Base-by-base conservation (phyloP, 2,888 invertebrate species). In the Scelioninae gen. 2 region DNA sequence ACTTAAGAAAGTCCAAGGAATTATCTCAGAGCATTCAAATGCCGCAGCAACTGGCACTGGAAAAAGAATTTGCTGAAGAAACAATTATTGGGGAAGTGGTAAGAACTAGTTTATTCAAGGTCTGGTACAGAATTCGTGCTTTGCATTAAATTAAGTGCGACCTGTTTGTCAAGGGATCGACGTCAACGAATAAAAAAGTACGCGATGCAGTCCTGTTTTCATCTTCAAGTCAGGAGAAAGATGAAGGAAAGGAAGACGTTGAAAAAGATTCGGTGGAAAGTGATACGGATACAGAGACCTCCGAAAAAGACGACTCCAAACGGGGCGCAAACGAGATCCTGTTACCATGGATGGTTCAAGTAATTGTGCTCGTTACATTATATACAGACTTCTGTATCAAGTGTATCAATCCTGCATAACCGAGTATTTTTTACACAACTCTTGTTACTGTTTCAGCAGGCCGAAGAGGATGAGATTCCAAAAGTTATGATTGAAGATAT, bases 111-210 rank as follows among this genome's bases (percentile, higher is more conserved):
- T 79, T 79, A 74, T 78, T 81, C 79, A 80, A 80, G 79, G 80
- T 79, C 80, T 79, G 79, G 71, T 81, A 79, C 80, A 81, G 77
- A 81, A 79, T 79, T 80, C 78, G 80, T 80, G 78, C 78, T 78
- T 79, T 77, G 80, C 78, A 80, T 79, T 69, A 41, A 63, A 67
- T 50, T 57, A 50, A 76, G 76, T 76, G 73, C 76, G 76, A 78
- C 60, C 69, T 65, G 76, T 77, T 78, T 77, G 74, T 10, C 25
- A 63, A 61, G 64, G 77, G 81, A 78, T 75, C 79, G 72, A 64
- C 77, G 39, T 69, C 79, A 69, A 75, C 77, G 72, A 58, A 74
- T 71, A 78, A 81, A 77, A 77, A 79, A 63, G 75, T 73, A 35
- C 39, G 5, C 39, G 52, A 45, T 37, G 60, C 60, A 13, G 52